phyloP scores from a whole-genome alignment of 1,140 invertebrate species.

The Thaumatotibia leucotreta region DNA sequence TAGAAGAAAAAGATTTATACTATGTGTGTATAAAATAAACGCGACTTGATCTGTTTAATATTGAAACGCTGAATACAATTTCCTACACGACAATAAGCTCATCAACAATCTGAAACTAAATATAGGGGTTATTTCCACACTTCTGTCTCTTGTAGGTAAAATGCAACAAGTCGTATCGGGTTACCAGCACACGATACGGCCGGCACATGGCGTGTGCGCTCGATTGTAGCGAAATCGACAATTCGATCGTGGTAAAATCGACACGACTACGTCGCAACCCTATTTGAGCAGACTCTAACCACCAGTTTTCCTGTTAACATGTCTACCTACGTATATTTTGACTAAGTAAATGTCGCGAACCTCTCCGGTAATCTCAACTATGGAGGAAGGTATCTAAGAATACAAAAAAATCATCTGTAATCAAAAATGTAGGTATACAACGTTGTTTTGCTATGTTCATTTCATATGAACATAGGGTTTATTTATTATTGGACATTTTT shows the following conservation, averaged over 20 bases:
- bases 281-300: not conserved
- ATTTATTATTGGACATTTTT: too few species aligned
- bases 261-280: constrained; percentile 35
- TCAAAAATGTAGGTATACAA: too few species aligned
- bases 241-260: constrained; percentile 49
- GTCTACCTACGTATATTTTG: not conserved
- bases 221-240: constrained; percentile 55
- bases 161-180: constrained; percentile 45
- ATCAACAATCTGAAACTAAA: not conserved
- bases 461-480: too few species aligned
- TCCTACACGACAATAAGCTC: not conserved
- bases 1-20: too few species aligned
- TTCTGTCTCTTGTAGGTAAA: constrained; percentile 22
- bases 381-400: too few species aligned
- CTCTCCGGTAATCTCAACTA: too few species aligned
- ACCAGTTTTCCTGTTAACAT: not conserved
- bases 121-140: not conserved
- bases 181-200: constrained; percentile 52
- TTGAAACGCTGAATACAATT: not conserved
- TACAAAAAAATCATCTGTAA: too few species aligned
- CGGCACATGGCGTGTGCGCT: constrained; percentile 58
- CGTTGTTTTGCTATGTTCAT: too few species aligned
- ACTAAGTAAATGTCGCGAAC: too few species aligned
- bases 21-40: too few species aligned
- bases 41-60: not conserved